Evolutionary conservation across 2,888 invertebrate genomes (phyloP), one percentile per base, ranked within the genome.

Genomic region (Lypha dubia): DNA sequence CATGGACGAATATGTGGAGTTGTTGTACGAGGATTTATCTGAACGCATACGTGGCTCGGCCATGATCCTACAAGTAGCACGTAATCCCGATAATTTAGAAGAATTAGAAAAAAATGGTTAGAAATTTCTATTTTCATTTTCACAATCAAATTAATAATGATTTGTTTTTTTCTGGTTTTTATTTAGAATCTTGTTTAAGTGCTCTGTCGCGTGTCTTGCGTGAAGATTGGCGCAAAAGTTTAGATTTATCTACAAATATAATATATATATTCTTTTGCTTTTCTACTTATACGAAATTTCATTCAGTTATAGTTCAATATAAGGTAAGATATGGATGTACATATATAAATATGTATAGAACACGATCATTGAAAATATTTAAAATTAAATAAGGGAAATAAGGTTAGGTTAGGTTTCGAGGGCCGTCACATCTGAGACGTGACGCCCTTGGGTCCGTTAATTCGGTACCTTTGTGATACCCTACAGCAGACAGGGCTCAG

Each of bases 201-300:
- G 99, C 99, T 51, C 93, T 99, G 88, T 97, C 98, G 13, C 94
- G 99, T 90, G 98, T 99, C 41, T 93, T 99, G 74, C 94, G 99
- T 87, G 99, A 99, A 93, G 99, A 99, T 93, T 99, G 98, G 97
- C 97, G 97, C 92, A 95, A 97, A 91, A 99, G 97, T 92, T 96
- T 98, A 89, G 98, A 99, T 91, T 93, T 99, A 81, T 98, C 98
- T 88, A 98, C 98, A 88, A 98, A 98, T 92, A 97, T 99, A 90
- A 96, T 98, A 86, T 98, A 98, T 91, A 97, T 98, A 89, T 99
- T 99, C 93, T 98, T 98, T 92, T 99, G 98, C 91, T 98, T 99
- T 91, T 99, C 99, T 13, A 97, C 97, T 51, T 99, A 98, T 91
- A 96, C 96, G 88, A 96, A 97, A 90, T 99, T 99, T 93, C 99